These are phyloP conservation scores for Trichomalopsis sarcophagae DNA, from an alignment of 1,140 invertebrate species.

Conservation along the genomic window DNA sequence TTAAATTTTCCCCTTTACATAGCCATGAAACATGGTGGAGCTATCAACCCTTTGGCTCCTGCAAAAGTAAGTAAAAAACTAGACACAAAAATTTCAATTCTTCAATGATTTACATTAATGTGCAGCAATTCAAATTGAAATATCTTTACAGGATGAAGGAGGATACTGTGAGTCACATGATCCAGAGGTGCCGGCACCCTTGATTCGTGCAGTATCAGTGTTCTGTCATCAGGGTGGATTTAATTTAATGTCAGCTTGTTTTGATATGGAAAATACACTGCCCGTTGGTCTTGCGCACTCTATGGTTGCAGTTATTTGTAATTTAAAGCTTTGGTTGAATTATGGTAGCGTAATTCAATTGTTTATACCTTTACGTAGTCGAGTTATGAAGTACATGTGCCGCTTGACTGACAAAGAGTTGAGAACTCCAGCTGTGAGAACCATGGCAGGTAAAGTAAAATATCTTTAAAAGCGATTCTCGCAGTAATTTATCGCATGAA, in stretches of 20 bases:
- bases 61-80: conserved; percentile 63
- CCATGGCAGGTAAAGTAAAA: conserved; percentile 85
- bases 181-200: conserved; percentile 91
- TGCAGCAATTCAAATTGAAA: background rate
- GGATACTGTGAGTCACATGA: conserved; percentile 93
- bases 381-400: conserved; percentile 94
- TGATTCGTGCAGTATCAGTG: conserved; percentile 91
- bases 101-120: background rate
- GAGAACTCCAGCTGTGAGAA: conserved; percentile 87
- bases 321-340: conserved; percentile 96
- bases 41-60: conserved; percentile 69
- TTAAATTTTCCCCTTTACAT: conserved; percentile 94
- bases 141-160: conserved; percentile 67
- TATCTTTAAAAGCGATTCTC: background rate
- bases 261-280: conserved; percentile 86
- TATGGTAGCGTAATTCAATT: conserved; percentile 90
- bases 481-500: too few species aligned
- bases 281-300: conserved; percentile 92
- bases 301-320: conserved; percentile 92
- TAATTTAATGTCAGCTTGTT: conserved; percentile 88
- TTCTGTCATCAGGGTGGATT: conserved; percentile 94
- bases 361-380: conserved; percentile 89
- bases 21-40: conserved; percentile 87
- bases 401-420: conserved; percentile 93
- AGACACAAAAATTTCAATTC: background rate